These are phyloP conservation scores for Australoheros scitulus DNA, from an alignment of 2,113 vertebrate genomes.

Conservation along the genomic window DNA sequence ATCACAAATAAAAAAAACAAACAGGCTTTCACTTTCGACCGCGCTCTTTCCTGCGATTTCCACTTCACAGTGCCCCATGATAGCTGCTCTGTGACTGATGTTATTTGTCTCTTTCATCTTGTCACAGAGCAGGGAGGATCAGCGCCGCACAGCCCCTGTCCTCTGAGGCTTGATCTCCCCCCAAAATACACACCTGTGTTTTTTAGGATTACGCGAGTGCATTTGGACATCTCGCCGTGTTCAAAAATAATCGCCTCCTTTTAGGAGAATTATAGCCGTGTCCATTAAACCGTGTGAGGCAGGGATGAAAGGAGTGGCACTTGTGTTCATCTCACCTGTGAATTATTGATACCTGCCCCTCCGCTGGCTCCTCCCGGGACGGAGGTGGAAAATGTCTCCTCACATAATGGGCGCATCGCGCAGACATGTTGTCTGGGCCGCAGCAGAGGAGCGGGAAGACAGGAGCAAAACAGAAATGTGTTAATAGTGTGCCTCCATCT, in stretches of 20 bases:
- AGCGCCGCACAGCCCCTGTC: conserved; percentile 34
- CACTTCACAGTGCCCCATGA: conserved; percentile 67
- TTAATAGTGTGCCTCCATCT: conserved; percentile 48
- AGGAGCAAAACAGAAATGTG: conserved; percentile 43
- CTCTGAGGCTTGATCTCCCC: conserved; percentile 60
- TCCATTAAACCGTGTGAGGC: conserved; percentile 67
- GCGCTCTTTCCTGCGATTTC: conserved; percentile 61
- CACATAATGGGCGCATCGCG: conserved; percentile 39
- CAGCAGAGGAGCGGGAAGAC: not conserved
- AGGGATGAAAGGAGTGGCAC: conserved; percentile 66
- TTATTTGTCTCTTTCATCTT: conserved; percentile 77
- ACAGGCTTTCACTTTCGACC: conserved; percentile 38
- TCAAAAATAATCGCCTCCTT: conserved; percentile 63
- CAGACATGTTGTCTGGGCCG: conserved; percentile 50
- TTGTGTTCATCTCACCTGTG: conserved; percentile 73
- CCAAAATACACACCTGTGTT: conserved; percentile 67
- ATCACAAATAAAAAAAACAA: conserved; percentile 44
- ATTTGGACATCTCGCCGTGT: conserved; percentile 40
- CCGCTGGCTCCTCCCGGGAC: conserved; percentile 34
- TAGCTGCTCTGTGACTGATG: conserved; percentile 60
- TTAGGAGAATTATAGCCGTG: conserved; percentile 57
- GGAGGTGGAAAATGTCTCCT: conserved; percentile 57
- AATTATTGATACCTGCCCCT: conserved; percentile 79
- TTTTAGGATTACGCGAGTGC: conserved; percentile 55
- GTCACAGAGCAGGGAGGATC: conserved; percentile 57